phyloP scores from a whole-genome alignment of 2,888 invertebrate genomes.

The Arge pagana region DNA sequence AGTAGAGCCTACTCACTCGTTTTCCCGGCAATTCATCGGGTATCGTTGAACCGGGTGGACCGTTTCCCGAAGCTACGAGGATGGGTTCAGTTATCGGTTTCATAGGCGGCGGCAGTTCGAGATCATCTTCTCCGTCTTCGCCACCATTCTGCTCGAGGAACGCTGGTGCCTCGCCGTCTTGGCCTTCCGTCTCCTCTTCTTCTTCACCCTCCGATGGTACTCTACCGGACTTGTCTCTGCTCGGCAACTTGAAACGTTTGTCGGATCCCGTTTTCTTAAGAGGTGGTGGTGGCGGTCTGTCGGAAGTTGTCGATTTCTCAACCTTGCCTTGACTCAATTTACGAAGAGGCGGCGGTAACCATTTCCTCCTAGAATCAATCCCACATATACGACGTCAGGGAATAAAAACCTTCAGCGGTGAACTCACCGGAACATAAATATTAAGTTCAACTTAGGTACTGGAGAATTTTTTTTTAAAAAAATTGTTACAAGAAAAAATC shows the following conservation, averaged over 20 bases:
- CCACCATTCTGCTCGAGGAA: conserved; percentile 62
- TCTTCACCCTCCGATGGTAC: conserved; percentile 46
- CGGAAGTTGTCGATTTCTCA: conserved; percentile 66
- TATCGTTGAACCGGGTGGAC: conserved; percentile 48
- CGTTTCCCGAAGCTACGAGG: conserved; percentile 55
- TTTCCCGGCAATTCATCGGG: conserved; percentile 56
- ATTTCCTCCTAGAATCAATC: conserved; percentile 75
- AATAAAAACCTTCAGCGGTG: neutral
- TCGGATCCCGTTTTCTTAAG: conserved; percentile 82
- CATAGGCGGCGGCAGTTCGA: conserved; percentile 95
- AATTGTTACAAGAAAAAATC: no score
- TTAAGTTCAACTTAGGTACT: neutral
- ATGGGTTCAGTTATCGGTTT: conserved; percentile 84
- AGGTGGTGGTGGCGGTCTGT: conserved; percentile 62
- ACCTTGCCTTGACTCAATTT: conserved; percentile 89
- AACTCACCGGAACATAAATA: neutral
- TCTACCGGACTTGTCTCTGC: conserved; percentile 44
- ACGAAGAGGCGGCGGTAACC: conserved; percentile 85
- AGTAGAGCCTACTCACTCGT: conserved; percentile 57
- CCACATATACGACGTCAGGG: neutral
- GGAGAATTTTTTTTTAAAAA: neutral
- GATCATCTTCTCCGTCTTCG: conserved; percentile 79
- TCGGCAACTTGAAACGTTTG: conserved; percentile 77
- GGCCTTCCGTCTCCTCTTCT: conserved; percentile 55
- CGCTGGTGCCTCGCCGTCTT: conserved; percentile 44